Percentiles rank a stretch among this genome's conserved stretches.
Evolutionary conservation across 2,113 vertebrate species (phyloP).

Genomic region (Phrynocephalus versicolor): DNA sequence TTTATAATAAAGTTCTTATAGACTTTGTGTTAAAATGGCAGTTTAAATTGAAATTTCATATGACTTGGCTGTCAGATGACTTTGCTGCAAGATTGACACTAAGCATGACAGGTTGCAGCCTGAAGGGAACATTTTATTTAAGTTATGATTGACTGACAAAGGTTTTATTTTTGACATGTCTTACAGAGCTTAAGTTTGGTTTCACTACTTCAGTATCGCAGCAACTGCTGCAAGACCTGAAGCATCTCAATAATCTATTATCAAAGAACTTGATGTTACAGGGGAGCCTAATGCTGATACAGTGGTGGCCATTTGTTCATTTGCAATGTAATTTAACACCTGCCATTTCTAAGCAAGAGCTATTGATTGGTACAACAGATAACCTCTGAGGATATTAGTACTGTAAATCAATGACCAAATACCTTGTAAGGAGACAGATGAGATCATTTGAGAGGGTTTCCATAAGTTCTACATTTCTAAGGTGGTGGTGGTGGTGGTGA

Average conservation of each 20-base stretch:
- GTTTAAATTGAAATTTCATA: neutral
- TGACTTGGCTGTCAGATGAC: conserved; percentile 5
- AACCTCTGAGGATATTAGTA: neutral
- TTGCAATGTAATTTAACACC: neutral
- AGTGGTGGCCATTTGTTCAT: neutral
- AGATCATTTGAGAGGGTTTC: too few relatives aligned
- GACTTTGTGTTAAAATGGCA: neutral
- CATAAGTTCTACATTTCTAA: too few relatives aligned
- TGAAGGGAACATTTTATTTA: conserved; percentile 12
- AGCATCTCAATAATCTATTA: neutral
- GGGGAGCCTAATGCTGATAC: neutral
- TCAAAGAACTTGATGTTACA: neutral
- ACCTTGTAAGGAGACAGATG: too few relatives aligned
- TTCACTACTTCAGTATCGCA: neutral
- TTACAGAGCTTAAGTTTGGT: conserved; percentile 1
- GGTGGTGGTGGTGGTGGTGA: too few relatives aligned
- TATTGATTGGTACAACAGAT: neutral
- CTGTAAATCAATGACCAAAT: neutral
- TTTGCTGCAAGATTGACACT: conserved; percentile 2
- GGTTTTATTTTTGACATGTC: neutral
- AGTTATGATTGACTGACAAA: conserved; percentile 1
- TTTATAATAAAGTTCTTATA: neutral
- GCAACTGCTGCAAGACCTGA: neutral
- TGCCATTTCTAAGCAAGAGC: neutral
- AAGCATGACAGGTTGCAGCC: neutral